A percentile compares a stretch with the other conserved stretches of the same genome.
Conservation (phyloP, 2,888 invertebrate genomes). For the Tenthredo livida region DNA sequence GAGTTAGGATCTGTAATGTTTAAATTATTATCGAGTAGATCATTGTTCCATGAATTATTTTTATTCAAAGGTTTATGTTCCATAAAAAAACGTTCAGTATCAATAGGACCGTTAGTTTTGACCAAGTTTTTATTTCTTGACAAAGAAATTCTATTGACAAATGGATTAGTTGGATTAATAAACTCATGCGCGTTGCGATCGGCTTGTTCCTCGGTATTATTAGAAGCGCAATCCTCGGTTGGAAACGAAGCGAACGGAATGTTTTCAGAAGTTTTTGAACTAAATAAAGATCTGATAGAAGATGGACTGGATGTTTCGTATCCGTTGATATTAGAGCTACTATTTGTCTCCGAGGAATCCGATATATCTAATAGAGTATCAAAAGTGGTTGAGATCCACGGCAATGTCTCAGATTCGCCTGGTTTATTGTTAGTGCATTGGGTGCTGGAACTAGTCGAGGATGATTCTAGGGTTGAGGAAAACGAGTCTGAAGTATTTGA, state of each 20-base stretch:
- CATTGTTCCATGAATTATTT: conserved; percentile 55
- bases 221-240: background rate
- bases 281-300: conserved; percentile 32
- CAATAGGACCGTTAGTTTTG: background rate
- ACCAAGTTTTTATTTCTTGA: conserved; percentile 1
- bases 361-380: conserved; percentile 39
- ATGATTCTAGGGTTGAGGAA: conserved; percentile 51
- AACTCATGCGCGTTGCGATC: conserved; percentile 37
- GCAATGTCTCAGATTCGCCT: background rate
- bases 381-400: background rate
- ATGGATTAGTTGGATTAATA: conserved; percentile 63
- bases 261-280: conserved; percentile 39
- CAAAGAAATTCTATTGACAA: conserved; percentile 50
- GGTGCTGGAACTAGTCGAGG: conserved; percentile 41
- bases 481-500: conserved; percentile 52
- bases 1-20: conserved; percentile 36
- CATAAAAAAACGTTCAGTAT: background rate
- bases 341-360: conserved; percentile 14
- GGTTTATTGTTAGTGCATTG: conserved; percentile 29
- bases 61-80: conserved; percentile 1
- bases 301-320: conserved; percentile 7
- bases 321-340: conserved; percentile 21
- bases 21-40: conserved; percentile 54
- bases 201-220: conserved; percentile 8
- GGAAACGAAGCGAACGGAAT: conserved; percentile 23